Conservation (phyloP, 2,113 vertebrate species). For the Tupaia tana region DNA sequence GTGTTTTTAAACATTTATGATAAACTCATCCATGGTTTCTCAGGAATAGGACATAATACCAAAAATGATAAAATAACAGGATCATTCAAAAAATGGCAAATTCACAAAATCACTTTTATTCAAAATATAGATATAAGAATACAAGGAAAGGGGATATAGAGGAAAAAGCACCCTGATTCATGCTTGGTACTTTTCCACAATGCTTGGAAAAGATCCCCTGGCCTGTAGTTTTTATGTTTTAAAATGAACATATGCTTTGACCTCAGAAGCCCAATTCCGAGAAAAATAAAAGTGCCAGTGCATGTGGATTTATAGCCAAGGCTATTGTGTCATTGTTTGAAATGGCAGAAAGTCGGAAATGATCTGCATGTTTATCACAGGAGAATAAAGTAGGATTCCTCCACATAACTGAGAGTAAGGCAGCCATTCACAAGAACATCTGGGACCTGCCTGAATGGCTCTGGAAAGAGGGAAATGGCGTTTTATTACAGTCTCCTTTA, state of each 20-base stretch:
- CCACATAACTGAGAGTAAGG: background rate
- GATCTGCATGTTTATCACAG: background rate
- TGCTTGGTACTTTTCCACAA: background rate
- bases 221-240: background rate
- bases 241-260: conserved; percentile 33
- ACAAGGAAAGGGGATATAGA: background rate
- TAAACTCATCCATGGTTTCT: background rate
- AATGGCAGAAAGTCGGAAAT: background rate
- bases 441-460: background rate
- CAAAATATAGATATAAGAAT: conserved; percentile 11
- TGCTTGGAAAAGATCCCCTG: background rate
- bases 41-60: conserved; percentile 25
- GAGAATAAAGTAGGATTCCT: background rate
- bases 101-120: background rate
- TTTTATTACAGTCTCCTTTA: background rate
- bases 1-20: conserved; percentile 10
- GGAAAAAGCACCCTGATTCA: background rate
- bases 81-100: background rate
- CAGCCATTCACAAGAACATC: background rate
- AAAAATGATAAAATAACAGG: conserved; percentile 5
- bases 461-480: background rate
- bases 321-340: background rate
- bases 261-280: conserved; percentile 12
- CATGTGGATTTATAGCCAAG: background rate
- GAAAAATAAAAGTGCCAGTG: background rate